Percentiles rank a stretch among this genome's conserved stretches.
Conservation (phyloP, 1,140 invertebrate species). For the Sesamia nonagrioides region DNA sequence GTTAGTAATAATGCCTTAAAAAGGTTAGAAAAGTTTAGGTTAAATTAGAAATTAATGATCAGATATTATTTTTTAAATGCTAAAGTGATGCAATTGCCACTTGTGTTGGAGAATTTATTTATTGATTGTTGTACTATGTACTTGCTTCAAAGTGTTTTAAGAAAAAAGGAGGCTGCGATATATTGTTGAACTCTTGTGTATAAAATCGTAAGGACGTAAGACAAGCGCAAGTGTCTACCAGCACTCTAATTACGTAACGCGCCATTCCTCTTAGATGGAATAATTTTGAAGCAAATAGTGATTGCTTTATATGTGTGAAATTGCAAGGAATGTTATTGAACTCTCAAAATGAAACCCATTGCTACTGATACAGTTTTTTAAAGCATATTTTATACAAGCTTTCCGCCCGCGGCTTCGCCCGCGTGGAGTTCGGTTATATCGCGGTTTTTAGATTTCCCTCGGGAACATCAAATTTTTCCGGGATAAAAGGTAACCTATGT, state of each 20-base stretch:
- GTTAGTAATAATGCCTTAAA: slow-evolving; percentile 30
- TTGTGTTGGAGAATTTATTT: not conserved
- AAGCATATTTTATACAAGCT: too few relatives aligned
- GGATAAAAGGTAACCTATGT: too few relatives aligned
- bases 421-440: too few relatives aligned
- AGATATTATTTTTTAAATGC: not conserved
- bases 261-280: too few relatives aligned
- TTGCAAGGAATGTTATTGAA: too few relatives aligned
- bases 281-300: too few relatives aligned
- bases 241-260: not conserved
- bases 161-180: not conserved
- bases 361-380: too few relatives aligned
- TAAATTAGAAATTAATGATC: slow-evolving; percentile 1
- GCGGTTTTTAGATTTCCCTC: too few relatives aligned
- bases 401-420: too few relatives aligned
- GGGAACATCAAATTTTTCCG: too few relatives aligned
- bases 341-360: too few relatives aligned
- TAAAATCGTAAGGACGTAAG: not conserved
- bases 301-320: too few relatives aligned
- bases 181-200: not conserved
- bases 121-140: not conserved
- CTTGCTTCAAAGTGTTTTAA: not conserved
- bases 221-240: not conserved
- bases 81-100: not conserved
- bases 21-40: not conserved